phyloP scores from a whole-genome alignment of 2,797 vertebrate species.

The Phoebastria nigripes region DNA sequence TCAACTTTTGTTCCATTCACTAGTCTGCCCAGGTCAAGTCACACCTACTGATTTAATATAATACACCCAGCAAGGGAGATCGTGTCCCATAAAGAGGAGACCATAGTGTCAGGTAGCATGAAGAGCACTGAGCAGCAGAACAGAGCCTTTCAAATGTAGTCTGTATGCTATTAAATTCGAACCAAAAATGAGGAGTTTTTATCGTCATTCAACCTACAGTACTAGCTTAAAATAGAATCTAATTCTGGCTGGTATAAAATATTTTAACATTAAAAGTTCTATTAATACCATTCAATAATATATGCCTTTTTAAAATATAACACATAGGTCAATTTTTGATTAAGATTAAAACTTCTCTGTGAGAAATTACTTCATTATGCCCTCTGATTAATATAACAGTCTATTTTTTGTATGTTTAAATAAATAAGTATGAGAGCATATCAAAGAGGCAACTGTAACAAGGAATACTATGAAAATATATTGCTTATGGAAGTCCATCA shows the following conservation, averaged over 20 bases:
- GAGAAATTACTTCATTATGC: constrained; percentile 24
- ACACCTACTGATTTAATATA: background rate
- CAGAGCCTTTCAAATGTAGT: background rate
- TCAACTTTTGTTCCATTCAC: background rate
- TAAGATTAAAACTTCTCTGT: constrained; percentile 20
- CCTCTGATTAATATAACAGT: constrained; percentile 9
- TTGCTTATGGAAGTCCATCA: background rate
- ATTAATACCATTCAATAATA: constrained; percentile 56
- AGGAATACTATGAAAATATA: background rate
- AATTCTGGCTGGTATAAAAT: constrained; percentile 24
- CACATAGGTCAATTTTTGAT: constrained; percentile 15
- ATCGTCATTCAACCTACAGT: background rate
- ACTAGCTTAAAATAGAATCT: constrained; percentile 38
- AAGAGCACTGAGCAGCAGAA: background rate
- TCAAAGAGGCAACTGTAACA: background rate
- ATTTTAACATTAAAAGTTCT: constrained; percentile 47
- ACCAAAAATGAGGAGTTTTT: background rate
- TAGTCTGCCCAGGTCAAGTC: background rate
- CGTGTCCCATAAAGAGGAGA: background rate
- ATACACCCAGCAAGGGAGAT: background rate
- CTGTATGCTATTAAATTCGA: background rate
- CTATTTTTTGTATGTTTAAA: constrained; percentile 22
- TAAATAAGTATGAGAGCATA: constrained; percentile 19
- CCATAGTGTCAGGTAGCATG: background rate
- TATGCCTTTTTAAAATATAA: constrained; percentile 39